phyloP scores from a whole-genome alignment of 2,113 vertebrate species.

The Nematolebias whitei region DNA sequence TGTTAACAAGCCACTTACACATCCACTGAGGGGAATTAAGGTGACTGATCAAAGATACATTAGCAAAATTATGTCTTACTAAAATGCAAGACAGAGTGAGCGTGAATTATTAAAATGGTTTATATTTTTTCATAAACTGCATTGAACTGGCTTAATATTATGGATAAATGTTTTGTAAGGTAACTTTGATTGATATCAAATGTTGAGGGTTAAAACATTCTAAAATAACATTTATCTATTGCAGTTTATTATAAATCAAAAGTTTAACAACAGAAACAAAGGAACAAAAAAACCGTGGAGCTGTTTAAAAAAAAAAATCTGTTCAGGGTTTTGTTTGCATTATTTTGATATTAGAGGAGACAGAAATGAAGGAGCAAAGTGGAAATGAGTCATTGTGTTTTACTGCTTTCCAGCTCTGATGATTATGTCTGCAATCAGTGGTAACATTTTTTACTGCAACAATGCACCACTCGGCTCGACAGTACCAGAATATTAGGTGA shows the following conservation, averaged over 20 bases:
- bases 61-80: not conserved
- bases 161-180: too few species aligned
- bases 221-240: too few species aligned
- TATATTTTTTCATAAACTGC: not conserved
- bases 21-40: not conserved
- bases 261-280: too few species aligned
- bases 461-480: constrained; percentile 30
- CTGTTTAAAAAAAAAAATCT: too few species aligned
- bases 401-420: constrained; percentile 34
- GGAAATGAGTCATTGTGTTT: constrained; percentile 4
- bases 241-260: too few species aligned
- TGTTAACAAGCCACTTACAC: not conserved
- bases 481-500: constrained; percentile 41
- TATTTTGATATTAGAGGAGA: constrained; percentile 39
- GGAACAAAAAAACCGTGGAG: too few species aligned
- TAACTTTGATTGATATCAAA: too few species aligned
- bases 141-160: not conserved
- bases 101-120: not conserved
- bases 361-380: not conserved
- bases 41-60: constrained; percentile 4
- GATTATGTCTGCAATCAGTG: constrained; percentile 55
- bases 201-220: too few species aligned
- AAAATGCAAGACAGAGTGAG: not conserved
- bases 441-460: constrained; percentile 45
- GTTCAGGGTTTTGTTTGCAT: constrained; percentile 16